Base-by-base conservation (phyloP, 2,113 vertebrate genomes). In the Martes martes region DNA sequence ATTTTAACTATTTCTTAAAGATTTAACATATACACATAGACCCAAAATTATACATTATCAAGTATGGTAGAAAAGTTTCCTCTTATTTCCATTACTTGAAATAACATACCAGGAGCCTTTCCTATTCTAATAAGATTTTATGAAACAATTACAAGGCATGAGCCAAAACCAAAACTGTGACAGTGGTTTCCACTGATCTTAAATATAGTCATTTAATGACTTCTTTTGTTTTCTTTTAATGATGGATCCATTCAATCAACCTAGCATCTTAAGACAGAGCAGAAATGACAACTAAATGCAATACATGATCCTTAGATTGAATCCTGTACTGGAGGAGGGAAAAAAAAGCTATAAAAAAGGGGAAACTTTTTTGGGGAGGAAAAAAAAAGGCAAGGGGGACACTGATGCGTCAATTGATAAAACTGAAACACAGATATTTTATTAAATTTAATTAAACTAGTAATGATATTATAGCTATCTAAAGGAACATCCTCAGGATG, bases 61-160 rank as follows among this genome's bases (percentile, higher is more conserved):
- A 84, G 9, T 63, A 52, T 0, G 52, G n/a, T 42, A 82, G 28
- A 73, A 88, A 96, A 86, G 13, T 91, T 91, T 95, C n/a, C 65
- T 87, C 6, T 13, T 82, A 93, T 79, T 97, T 95, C 86, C 69
- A 52, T 86, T 82, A 93, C 55, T 74, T 95, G 33, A 89, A 55
- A 23, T 88, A 95, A 94, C 33, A 92, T 13, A 42, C 10, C 42
- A 19, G 28, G 39, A 93, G 42, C 9, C 33, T 69, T 55, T 78
- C 23, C 4, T 67, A 31, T 79, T 74, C 88, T 36, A 92, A 65
- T 84, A 93, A 74, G 36, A 88, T 28, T 57, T 52, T 13, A 84
- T 59, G 33, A 81, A 31, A 89, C 69, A 79, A 91, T 2, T 59
- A 67, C 9, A 50, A 6, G 45, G 50, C 90, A 67, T 31, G 13